Evolutionary conservation across 2,888 invertebrate species (phyloP), one percentile per base, ranked within the genome.

Genomic region (Drosophila koepferae): DNA sequence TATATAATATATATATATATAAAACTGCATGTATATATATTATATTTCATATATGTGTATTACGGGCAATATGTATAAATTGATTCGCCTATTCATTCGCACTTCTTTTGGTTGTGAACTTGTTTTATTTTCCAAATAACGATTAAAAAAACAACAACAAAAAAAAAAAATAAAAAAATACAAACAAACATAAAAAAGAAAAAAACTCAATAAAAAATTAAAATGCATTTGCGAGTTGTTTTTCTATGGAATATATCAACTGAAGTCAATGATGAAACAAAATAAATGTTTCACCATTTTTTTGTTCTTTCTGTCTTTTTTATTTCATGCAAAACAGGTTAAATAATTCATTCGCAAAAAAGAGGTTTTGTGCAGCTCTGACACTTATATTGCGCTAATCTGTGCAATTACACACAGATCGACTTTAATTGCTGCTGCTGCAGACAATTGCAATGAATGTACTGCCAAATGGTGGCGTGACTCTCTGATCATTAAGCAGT

Each of bases 41-140:
- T 40, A 28, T 55, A 31, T 40, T 55, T 12, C 55, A 18, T 31
- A 56, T 49, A 64, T 58, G 46, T 58, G 46, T 67, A 66, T 67
- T 46, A 60, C 55, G 51, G 68, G 65, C 77, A 72, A 75, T 31
- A 74, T 80, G 77, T 80, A 82, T 80, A 83, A 81, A 90, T 76
- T 81, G 78, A 90, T 90, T 86, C 74, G 78, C 76, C 79, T 78
- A 80, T 83, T 87, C 83, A 89, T 80, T 88, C 76, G 73, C 89
- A 88, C 77, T 72, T 82, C 80, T 75, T 88, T 88, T 70, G 89
- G 86, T 77, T 90, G 82, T 78, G 76, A 82, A 86, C 74, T 77
- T 74, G 62, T 82, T 79, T 81, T 68, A 67, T 79, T 82, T 74
- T 58, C 49, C 40, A 70, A 67, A 70, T 67, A 72, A 55, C 49